These are phyloP conservation scores for Brachypteracias leptosomus DNA, from an alignment of 2,113 vertebrate genomes.

Conservation along the genomic window DNA sequence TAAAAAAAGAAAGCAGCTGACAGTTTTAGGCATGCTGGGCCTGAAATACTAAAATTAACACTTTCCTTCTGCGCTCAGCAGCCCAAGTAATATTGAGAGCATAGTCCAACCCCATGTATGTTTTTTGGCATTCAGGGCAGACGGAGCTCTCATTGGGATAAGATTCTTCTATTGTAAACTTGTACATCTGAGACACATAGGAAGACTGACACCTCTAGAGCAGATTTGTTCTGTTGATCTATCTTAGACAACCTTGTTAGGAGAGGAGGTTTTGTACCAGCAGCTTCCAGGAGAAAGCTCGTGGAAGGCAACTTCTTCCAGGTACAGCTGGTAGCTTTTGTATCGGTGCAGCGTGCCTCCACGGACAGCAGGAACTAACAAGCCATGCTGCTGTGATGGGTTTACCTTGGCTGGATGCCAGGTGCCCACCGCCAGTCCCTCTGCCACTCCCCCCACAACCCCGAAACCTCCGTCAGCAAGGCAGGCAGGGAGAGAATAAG, in stretches of 20 bases:
- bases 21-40: neutral
- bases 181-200: neutral
- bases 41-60: neutral
- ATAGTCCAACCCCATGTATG: neutral
- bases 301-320: neutral
- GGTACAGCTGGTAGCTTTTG: neutral
- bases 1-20: neutral
- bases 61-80: neutral
- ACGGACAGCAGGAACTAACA: neutral
- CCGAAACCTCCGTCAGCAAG: too few relatives aligned
- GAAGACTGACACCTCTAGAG: neutral
- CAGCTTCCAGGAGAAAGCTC: neutral
- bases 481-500: too few relatives aligned
- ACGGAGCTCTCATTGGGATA: neutral
- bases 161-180: neutral
- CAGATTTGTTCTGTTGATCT: accelerated
- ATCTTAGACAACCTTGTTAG: neutral
- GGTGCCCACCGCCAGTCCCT: too few relatives aligned
- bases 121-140: neutral
- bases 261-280: neutral
- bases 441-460: too few relatives aligned
- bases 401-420: too few relatives aligned
- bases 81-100: neutral
- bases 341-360: neutral
- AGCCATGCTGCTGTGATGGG: too few relatives aligned